Base-by-base conservation (phyloP, 2,888 invertebrate genomes). In the Thereva unica region DNA sequence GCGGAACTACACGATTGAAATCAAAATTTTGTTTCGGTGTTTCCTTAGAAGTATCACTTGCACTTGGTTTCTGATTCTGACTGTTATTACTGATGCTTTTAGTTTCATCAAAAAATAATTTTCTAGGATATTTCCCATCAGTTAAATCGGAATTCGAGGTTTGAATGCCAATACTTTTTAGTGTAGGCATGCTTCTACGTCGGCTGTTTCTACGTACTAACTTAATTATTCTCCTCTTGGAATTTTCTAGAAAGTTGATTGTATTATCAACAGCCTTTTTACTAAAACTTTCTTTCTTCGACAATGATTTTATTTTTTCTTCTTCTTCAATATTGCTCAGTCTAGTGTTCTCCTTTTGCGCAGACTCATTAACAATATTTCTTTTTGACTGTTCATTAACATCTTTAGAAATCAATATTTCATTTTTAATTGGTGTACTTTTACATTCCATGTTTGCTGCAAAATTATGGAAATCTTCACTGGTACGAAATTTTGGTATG, bases 381-480 rank as follows among this genome's bases (percentile, higher is more conserved):
- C 38, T 40, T 56, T 5, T 12, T 40, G 10, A 42, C 6, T 23
- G 5, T 12, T 52, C 53, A 6, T 6, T 53, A 3, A 44, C 35
- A 12, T 44, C 50, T 38, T 66, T 54, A 75, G 77, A 66, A 75
- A 74, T 40, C 72, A 72, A 23, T 23, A 23, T n/a, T 70, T 69
- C 45, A 53, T 69, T 34, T 57, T 80, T 80, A 0, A 78, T 74
- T 4, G 80, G 80, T 4, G 80, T 80, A 2, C 76, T 73, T 66
- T 80, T 80, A 40, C 73, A 72, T 23, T 75, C 74, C 67, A 78
- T 77, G 56, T 79, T 79, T n/a, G 72, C 71, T 0, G 75, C 78
- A 9, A 80, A 71, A 71, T 80, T 80, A 53, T 77, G 74, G 49
- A 72, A 73, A 5, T 75, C 72, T 6, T 64, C 63, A 41, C 54